Base-by-base conservation (phyloP, 2,113 vertebrate species). In the Romanogobio albipinnatus region DNA sequence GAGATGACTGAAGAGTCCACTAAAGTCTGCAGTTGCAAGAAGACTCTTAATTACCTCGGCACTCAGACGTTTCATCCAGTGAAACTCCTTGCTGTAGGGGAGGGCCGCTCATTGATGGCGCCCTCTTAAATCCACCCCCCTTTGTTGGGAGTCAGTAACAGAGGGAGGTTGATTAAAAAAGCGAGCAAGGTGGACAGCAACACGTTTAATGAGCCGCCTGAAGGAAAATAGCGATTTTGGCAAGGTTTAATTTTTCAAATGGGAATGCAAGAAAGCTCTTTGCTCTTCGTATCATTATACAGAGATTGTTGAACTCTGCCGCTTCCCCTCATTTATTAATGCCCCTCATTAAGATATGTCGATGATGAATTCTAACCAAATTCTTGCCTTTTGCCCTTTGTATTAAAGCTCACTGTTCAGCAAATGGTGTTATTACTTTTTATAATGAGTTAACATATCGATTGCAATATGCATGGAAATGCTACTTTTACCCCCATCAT, bases 131-230 rank as follows among this genome's bases (percentile, higher is more conserved):
- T 82, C 73, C 78, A 58, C 83, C 71, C 59, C 15, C 22, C 62
- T 81, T 58, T 75, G 45, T 45, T 45, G 58, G 47, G 24, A 73
- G 58, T 80, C 15, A 6, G 62, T 53, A 78, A 39, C 74, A 77
- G 61, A 56, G 85, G 70, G 71, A 5, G 77, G 73, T 81, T 87
- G 86, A 90, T 90, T 86, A 85, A 77, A 62, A 85, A 68, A 43
- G 75, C 45, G 24, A 78, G 77, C 59, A 10, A 78, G 81, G 81
- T 86, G 86, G 80, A 86, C 81, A 33, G 77, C 74, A 59, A 61
- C 56, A 33, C 68, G 76, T 84, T 71, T 90, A 88, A 85, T 87
- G 86, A 89, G 83, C 82, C 56, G 83, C 87, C 76, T 84, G 11
- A 29, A 86, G 71, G 76, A 33, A 45, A 39, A 66, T 45, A 87